Conservation (phyloP, 2,888 invertebrate species). For the Epirrhoe alternata region DNA sequence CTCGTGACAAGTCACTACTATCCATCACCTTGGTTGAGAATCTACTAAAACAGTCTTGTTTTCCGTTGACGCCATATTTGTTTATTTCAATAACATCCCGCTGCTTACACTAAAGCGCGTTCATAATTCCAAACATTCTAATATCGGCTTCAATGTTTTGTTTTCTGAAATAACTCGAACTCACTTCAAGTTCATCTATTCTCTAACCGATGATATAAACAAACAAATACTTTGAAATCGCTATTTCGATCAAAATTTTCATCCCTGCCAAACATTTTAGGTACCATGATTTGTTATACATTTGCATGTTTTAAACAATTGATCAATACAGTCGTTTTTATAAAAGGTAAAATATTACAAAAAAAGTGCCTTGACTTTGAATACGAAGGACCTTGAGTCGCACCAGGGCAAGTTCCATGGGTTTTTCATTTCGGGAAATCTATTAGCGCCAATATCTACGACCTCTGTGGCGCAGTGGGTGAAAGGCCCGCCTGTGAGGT, state of each 20-base stretch:
- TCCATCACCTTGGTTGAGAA: too few species aligned
- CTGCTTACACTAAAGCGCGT: background rate
- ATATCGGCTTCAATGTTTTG: slow-evolving; percentile 16
- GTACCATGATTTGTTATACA: background rate
- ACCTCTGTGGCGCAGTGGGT: too few species aligned
- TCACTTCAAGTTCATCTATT: slow-evolving; percentile 26
- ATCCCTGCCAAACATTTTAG: too few species aligned
- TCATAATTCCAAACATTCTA: background rate
- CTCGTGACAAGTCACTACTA: too few species aligned
- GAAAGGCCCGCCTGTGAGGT: too few species aligned
- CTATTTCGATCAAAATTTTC: background rate
- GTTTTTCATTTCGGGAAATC: too few species aligned
- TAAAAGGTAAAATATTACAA: too few species aligned
- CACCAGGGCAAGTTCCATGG: too few species aligned
- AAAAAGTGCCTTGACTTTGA: too few species aligned
- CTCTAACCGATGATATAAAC: background rate
- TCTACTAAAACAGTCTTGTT: background rate
- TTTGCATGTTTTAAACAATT: background rate
- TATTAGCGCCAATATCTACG: too few species aligned
- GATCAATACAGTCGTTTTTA: too few species aligned
- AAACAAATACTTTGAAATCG: background rate
- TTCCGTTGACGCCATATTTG: background rate
- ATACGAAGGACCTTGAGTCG: too few species aligned
- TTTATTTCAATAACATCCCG: background rate
- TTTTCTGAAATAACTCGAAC: slow-evolving; percentile 15